Base-by-base conservation (phyloP, 2,888 invertebrate species). In the Macrosoma leucophasiata region DNA sequence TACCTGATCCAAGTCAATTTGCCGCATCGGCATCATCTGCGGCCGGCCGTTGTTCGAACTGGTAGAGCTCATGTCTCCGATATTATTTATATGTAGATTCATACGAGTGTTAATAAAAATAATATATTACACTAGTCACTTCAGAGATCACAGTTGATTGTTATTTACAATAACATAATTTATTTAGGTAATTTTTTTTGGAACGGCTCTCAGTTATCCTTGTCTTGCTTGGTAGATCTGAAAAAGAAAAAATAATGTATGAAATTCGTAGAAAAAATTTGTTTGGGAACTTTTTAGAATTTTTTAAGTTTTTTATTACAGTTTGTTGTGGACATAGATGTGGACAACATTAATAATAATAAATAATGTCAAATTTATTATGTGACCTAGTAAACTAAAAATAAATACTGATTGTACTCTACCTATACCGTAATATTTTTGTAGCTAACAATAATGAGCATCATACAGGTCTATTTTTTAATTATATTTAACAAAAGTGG, bases 1-100 rank as follows among this genome's bases (percentile, higher is more conserved):
- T 48, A 85, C 85, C 79, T 89, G 91, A 72, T 92, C 92, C 55
- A 96, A 86, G 63, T 94, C 93, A 55, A 92, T 92, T 58, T 90
- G 91, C 62, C 90, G 88, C 41, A 90, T 72, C 33, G 90, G 90
- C 52, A 88, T n/a, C n/a, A n/a, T 84, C 43, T 88, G 73, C 8
- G 74, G 68, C 43, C 72, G 61, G 22, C 43, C 43, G 33, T 45
- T 62, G 9, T 55, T 48, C 13, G 65, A 62, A 46, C 64, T 64
- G 31, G 62, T 57, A 1, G 66, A 66, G 45, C 69, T 72, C 71
- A 73, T 74, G 34, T 67, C 46, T 51, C 30, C 33, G 43, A 52
- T 41, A 43, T 43, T 36, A 41, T 38, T 40, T 38, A 36, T 41
- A 49, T 51, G 46, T 43, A 52, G 38, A 52, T 47, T 49, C 60